These are phyloP conservation scores for Oryzias celebensis DNA, from an alignment of 2,113 vertebrate species.

Conservation along the genomic window DNA sequence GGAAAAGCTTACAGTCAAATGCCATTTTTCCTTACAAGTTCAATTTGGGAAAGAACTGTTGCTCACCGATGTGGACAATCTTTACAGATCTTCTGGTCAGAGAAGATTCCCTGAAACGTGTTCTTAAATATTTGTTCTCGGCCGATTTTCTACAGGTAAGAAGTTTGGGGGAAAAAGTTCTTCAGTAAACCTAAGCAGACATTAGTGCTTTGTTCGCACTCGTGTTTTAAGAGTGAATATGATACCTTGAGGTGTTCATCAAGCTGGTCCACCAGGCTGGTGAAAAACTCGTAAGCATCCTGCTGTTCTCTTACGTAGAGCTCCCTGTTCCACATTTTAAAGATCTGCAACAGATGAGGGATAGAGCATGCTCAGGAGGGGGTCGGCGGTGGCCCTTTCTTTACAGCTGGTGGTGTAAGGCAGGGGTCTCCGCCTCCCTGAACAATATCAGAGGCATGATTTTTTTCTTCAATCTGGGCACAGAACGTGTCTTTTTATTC, in stretches of 20 bases:
- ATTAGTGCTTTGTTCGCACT: background rate
- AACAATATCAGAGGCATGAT: too few species aligned
- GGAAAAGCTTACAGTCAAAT: background rate
- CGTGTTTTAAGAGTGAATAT: background rate
- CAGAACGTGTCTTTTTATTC: too few species aligned
- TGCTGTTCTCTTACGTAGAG: constrained; percentile 96
- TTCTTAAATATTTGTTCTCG: constrained; percentile 99
- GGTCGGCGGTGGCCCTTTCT: too few species aligned
- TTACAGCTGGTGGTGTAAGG: too few species aligned
- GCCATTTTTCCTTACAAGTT: too few species aligned
- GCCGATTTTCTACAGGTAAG: constrained; percentile 90
- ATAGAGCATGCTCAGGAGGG: too few species aligned
- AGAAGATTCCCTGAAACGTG: constrained; percentile 98
- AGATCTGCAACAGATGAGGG: constrained; percentile 80
- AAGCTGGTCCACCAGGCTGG: constrained; percentile 97
- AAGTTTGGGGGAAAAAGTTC: too few species aligned
- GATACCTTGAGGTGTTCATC: constrained; percentile 97
- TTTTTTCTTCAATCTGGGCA: too few species aligned
- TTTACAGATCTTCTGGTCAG: constrained; percentile 99
- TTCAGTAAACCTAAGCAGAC: background rate
- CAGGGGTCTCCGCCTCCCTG: too few species aligned
- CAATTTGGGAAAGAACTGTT: accelerated
- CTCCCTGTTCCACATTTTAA: constrained; percentile 99
- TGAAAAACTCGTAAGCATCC: constrained; percentile 99
- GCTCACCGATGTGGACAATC: constrained; percentile 95